Base-by-base conservation (phyloP, 1,140 invertebrate species). In the Calephelis nemesis region DNA sequence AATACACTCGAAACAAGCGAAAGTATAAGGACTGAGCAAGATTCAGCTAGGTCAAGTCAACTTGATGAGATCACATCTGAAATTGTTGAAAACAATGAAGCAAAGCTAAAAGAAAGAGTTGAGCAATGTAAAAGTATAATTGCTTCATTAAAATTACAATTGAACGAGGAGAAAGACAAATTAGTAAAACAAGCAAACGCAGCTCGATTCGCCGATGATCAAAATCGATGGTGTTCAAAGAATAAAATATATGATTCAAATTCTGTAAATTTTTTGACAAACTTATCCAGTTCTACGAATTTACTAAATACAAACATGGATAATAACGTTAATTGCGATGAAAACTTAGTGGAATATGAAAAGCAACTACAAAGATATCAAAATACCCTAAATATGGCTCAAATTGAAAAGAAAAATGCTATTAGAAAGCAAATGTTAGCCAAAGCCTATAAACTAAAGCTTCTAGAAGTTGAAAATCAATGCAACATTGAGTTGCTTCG, bases 401-500 rank as follows among this genome's bases (percentile, higher is more conserved):
- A 91, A 65, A 77, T 78, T 54, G 89, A 88, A 69, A 91, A 91
- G 70, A 90, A 87, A 71, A 88, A 91, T 72, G 87, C 87, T 15
- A 90, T 91, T 39, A 77, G 88, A 73, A 91, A 91, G 67, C 90
- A 92, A 81, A 91, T 93, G 78, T 78, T 92, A 42, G 77, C 90
- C 13, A 90, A 89, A 75, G 89, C 91, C 69, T 93, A 89, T 71
- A 91, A 87, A 72, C 62, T 90, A 12, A 88, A 92, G 69, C 76
- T 93, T 49, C 66, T 93, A 40, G 92, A 93, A 85, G 88, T 93
- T 6, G 92, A 93, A 84, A 93, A 93, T 77, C 92, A 93, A 84
- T 93, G 92, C 76, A 93, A 93, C 72, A 83, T 93, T 69, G 93
- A 93, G 77, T 74, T 93, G 49, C 74, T 92, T 45, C 78, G 92